Evolutionary conservation across 2,797 vertebrate genomes (phyloP).

Genomic region (Gymnodraco acuticeps): DNA sequence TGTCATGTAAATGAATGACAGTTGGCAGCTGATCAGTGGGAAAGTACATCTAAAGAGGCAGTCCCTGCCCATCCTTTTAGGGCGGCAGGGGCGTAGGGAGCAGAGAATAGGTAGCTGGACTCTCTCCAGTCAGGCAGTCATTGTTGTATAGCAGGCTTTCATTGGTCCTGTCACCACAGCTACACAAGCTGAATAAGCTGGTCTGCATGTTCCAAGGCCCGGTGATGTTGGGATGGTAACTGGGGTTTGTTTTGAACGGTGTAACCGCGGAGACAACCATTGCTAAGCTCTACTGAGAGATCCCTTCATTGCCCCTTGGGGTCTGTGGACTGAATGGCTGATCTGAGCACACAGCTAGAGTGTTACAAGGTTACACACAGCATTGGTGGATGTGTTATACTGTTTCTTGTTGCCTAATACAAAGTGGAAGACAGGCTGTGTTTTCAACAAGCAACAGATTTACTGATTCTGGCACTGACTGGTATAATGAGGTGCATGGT

Average conservation of each 20-base stretch:
- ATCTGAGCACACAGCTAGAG: constrained; percentile 22
- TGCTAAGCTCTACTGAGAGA: constrained; percentile 65
- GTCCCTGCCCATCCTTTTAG: constrained; percentile 11
- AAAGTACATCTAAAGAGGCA: constrained; percentile 16
- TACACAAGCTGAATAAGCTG: constrained; percentile 57
- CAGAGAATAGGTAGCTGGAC: constrained; percentile 38
- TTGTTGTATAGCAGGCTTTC: constrained; percentile 53
- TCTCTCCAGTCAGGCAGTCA: constrained; percentile 37
- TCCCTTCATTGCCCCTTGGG: constrained; percentile 40
- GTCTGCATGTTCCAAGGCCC: constrained; percentile 65
- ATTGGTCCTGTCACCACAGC: constrained; percentile 50
- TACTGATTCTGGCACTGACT: neutral
- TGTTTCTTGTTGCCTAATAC: neutral
- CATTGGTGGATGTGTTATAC: neutral
- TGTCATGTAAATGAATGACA: constrained; percentile 7
- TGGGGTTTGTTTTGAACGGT: constrained; percentile 67
- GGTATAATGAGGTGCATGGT: neutral
- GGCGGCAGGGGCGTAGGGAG: too few relatives aligned
- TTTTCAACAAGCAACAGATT: neutral
- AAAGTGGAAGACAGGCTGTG: neutral
- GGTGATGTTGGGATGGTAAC: constrained; percentile 83
- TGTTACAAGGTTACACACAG: constrained; percentile 2
- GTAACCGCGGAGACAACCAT: constrained; percentile 61
- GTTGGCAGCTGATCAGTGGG: constrained; percentile 24
- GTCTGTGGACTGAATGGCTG: constrained; percentile 40